These are phyloP conservation scores for Botia kubotai DNA, from an alignment of 2,797 vertebrate species.

Conservation along the genomic window DNA sequence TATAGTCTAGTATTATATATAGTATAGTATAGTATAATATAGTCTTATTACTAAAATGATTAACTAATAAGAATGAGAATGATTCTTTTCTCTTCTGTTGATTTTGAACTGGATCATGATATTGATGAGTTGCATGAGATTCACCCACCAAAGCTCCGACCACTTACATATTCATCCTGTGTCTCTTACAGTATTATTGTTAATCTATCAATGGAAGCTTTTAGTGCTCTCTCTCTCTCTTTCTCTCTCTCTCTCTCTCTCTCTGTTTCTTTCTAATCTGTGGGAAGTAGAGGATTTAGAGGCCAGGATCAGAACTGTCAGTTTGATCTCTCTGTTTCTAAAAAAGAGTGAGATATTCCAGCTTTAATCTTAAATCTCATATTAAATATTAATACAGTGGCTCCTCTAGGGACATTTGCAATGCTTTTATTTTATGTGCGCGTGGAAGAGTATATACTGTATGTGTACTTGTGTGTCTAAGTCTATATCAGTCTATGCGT, in stretches of 20 bases:
- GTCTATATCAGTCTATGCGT: background rate
- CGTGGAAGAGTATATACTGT: background rate
- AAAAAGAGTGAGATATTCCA: slow-evolving; percentile 3
- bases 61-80: too few species aligned
- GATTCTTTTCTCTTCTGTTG: too few species aligned
- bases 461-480: background rate
- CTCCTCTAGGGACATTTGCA: background rate
- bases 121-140: background rate
- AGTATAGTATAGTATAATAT: too few species aligned
- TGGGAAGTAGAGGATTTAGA: slow-evolving; percentile 8
- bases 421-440: background rate
- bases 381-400: background rate
- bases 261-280: background rate
- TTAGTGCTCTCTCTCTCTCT: background rate
- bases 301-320: background rate
- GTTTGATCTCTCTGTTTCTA: background rate
- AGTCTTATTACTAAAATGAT: too few species aligned
- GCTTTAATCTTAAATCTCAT: slow-evolving; percentile 2
- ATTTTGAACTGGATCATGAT: too few species aligned
- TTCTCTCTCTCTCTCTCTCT: background rate
- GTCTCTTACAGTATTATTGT: background rate
- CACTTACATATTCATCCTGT: background rate
- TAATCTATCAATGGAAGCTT: slow-evolving; percentile 2
- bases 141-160: background rate
- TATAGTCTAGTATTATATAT: too few species aligned